Conservation (phyloP, 2,888 invertebrate genomes). For the Epistrophe eligans region DNA sequence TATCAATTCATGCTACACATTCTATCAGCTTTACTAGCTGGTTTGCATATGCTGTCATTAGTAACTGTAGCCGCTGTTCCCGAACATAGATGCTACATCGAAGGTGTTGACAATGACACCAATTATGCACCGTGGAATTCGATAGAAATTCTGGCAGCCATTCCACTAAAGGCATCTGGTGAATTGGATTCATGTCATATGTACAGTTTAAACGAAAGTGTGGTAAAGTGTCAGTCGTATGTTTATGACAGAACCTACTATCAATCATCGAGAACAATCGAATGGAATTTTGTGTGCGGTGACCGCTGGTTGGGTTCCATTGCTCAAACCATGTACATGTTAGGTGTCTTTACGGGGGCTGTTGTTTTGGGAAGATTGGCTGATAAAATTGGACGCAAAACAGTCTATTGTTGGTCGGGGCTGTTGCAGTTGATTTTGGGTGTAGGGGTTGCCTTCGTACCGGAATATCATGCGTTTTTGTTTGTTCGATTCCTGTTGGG, state of each 20-base stretch:
- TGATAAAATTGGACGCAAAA: slow-evolving; percentile 92
- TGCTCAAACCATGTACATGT: slow-evolving; percentile 90
- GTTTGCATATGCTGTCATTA: slow-evolving; percentile 91
- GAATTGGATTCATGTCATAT: slow-evolving; percentile 88
- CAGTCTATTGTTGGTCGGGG: slow-evolving; percentile 91
- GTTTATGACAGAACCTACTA: slow-evolving; percentile 91
- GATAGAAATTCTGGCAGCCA: slow-evolving; percentile 84
- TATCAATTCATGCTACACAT: slow-evolving; percentile 92
- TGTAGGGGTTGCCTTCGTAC: slow-evolving; percentile 90
- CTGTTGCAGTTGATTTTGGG: slow-evolving; percentile 89
- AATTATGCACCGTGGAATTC: slow-evolving; percentile 86
- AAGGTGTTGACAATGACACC: slow-evolving; percentile 85
- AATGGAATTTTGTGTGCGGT: slow-evolving; percentile 93
- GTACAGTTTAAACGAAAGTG: slow-evolving; percentile 83
- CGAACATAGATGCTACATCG: slow-evolving; percentile 86
- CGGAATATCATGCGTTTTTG: slow-evolving; percentile 90
- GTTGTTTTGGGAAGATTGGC: slow-evolving; percentile 91
- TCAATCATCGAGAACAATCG: slow-evolving; percentile 89
- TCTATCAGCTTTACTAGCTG: slow-evolving; percentile 91
- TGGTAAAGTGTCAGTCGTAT: slow-evolving; percentile 85
- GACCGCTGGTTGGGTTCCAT: slow-evolving; percentile 92
- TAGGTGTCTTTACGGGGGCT: slow-evolving; percentile 92
- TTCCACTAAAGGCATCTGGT: slow-evolving; percentile 86
- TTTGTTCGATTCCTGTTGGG: slow-evolving; percentile 89
- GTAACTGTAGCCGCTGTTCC: slow-evolving; percentile 93